A percentile compares a stretch with the other conserved stretches of the same genome.
These are phyloP conservation scores for Megathymus violae DNA, from an alignment of 1,140 invertebrate species.

Conservation along the genomic window DNA sequence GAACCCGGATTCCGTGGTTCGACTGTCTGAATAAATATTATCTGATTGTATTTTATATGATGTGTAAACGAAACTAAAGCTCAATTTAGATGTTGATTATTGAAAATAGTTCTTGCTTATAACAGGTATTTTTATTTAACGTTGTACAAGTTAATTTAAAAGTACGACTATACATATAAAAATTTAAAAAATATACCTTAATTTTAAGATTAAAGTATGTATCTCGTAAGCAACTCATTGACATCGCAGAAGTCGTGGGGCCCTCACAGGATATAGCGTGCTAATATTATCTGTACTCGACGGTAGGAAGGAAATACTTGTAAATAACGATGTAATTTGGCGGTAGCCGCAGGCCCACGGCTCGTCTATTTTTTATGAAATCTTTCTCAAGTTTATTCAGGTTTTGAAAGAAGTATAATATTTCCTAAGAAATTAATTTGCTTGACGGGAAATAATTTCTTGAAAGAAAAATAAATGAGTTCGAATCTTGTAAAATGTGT, in stretches of 20 bases:
- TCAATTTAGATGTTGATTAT: too few relatives aligned
- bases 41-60: too few relatives aligned
- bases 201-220: too few relatives aligned
- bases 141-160: too few relatives aligned
- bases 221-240: background rate
- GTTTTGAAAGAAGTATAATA: conserved; percentile 79
- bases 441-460: conserved; percentile 72
- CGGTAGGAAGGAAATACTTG: conserved; percentile 67
- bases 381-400: conserved; percentile 77
- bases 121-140: too few relatives aligned
- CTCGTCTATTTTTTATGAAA: conserved; percentile 78
- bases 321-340: conserved; percentile 81
- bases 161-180: too few relatives aligned
- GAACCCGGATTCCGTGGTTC: too few relatives aligned
- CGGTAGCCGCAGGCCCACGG: conserved; percentile 66
- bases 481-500: conserved; percentile 73
- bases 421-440: conserved; percentile 79
- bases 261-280: conserved; percentile 33
- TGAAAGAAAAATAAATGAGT: conserved; percentile 74
- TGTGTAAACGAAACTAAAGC: too few relatives aligned
- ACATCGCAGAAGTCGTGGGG: background rate
- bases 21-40: too few relatives aligned
- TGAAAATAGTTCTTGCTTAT: too few relatives aligned
- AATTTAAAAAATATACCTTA: too few relatives aligned
- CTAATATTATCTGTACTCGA: conserved; percentile 48